Percentiles rank a stretch among this genome's conserved stretches.
phyloP scores from a whole-genome alignment of 2,888 invertebrate genomes.

The Eilema caniola region DNA sequence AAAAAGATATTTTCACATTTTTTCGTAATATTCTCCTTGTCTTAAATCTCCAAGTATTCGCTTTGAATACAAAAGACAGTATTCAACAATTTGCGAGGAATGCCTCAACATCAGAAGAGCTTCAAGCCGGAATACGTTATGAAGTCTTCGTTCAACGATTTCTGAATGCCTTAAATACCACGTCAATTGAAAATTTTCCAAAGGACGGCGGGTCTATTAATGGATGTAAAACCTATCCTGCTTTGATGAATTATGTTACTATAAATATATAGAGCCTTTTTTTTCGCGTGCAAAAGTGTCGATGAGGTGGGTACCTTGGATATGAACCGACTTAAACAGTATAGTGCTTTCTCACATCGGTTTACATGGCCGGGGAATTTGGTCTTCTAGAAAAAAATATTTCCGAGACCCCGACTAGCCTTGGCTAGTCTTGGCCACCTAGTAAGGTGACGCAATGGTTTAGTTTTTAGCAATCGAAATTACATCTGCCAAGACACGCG shows the following conservation, averaged over 20 bases:
- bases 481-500: no score
- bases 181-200: neutral
- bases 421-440: no score
- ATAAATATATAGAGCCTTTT: neutral
- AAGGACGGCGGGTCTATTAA: neutral
- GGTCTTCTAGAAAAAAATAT: no score
- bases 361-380: no score
- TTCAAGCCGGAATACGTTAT: constrained; percentile 1
- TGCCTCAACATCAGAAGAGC: neutral
- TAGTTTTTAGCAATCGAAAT: no score
- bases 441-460: no score
- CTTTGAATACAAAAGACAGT: constrained; percentile 22
- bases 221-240: neutral
- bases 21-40: constrained; percentile 16
- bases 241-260: neutral
- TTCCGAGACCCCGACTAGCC: no score
- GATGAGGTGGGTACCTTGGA: no score
- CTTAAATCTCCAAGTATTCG: constrained; percentile 20
- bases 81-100: constrained; percentile 11
- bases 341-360: no score
- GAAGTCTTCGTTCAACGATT: neutral
- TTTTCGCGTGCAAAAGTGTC: no score
- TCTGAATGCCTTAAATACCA: constrained; percentile 17
- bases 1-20: constrained; percentile 1
- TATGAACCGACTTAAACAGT: no score